Evolutionary conservation across 2,113 vertebrate species (phyloP), one percentile per base, ranked within the genome.

Genomic region (Entomyzon cyanotis): DNA sequence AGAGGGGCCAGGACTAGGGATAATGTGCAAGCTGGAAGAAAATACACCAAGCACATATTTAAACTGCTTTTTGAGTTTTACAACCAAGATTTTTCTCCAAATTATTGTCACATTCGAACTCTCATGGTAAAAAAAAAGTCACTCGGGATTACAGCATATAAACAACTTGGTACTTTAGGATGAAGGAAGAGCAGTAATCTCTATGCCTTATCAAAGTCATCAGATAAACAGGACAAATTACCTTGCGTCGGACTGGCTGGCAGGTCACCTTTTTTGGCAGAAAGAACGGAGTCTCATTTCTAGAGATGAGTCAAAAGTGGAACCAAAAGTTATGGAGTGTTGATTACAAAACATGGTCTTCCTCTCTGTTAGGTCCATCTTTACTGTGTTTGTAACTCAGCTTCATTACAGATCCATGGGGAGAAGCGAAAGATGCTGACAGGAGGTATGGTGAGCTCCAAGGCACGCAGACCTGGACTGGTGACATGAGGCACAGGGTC

Each of bases 301-400:
- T 93, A 89, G 88, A 96, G 83, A 93, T 94, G 94, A 94, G 88
- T 96, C 90, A 93, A 87, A 93, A 92, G 64, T 93, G 86, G 80
- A 96, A 94, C 80, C 3, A 52, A 33, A 79, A 84, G n/a, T 85
- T 90, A 89, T 53, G 49, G 49, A 81, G 53, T 37, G 64, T 33
- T 71, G 60, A 24, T 86, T 86, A 78, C 47, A 93, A 93, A 96
- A 94, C 31, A 22, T 0, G 20, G 23, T 85, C 73, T 81, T 25
- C 42, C 79, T 94, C 81, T 93, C 50, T 15, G 81, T 86, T 71
- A 56, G 60, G 56, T 74, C 22, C 35, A 7, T 47, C 47, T 74
- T 74, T n/a, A 23, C 7, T 47, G 64, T 59, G 39, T 69, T 77
- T 0, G 1, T 70, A 77, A 50, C 60, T 71, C 52, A 41, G 46